phyloP scores from a whole-genome alignment of 2,113 vertebrate species.

The Hippolais icterina region DNA sequence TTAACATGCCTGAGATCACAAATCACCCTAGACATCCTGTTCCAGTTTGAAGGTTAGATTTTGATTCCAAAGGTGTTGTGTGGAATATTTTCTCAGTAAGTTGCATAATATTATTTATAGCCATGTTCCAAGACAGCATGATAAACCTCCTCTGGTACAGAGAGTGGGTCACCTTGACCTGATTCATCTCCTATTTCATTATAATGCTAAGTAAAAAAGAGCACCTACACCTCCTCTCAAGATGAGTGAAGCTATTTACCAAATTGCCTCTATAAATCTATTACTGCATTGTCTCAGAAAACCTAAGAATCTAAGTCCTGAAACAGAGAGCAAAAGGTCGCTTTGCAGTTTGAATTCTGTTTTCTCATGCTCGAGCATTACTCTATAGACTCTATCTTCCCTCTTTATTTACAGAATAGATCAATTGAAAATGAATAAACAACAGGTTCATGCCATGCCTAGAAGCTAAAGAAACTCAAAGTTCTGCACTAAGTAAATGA shows the following conservation, averaged over 20 bases:
- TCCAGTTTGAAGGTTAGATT: background rate
- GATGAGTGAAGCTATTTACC: background rate
- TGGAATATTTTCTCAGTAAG: background rate
- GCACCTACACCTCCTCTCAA: background rate
- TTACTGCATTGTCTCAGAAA: background rate
- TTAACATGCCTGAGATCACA: background rate
- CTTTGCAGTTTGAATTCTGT: background rate
- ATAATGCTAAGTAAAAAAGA: background rate
- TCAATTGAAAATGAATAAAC: background rate
- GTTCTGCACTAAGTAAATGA: background rate
- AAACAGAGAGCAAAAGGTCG: background rate
- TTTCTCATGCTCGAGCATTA: background rate
- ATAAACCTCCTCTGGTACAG: background rate
- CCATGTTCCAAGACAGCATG: background rate
- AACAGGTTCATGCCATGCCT: background rate
- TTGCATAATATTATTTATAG: background rate
- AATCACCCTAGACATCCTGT: background rate
- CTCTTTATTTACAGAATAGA: background rate
- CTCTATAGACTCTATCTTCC: background rate
- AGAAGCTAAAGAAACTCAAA: background rate
- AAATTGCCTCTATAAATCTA: background rate
- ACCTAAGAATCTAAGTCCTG: background rate
- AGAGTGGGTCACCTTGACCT: background rate
- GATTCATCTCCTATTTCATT: background rate
- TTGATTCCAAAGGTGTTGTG: background rate